phyloP scores from a whole-genome alignment of 2,888 invertebrate species.

The Ametastegia equiseti region DNA sequence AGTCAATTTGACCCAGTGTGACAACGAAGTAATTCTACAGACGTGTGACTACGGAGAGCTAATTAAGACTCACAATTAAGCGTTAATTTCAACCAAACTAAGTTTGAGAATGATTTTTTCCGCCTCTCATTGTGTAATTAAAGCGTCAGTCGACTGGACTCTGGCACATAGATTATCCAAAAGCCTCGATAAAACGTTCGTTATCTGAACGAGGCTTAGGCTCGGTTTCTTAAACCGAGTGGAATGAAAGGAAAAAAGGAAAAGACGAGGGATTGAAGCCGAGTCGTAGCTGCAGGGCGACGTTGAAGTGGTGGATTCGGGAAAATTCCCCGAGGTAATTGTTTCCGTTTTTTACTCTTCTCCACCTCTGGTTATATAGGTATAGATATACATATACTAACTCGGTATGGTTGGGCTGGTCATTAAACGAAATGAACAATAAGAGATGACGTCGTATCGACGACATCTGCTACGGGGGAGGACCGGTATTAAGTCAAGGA shows the following conservation, averaged over 20 bases:
- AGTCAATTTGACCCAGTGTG: too few relatives aligned
- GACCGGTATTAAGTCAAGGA: constrained; percentile 42
- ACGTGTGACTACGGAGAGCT: too few relatives aligned
- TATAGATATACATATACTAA: too few relatives aligned
- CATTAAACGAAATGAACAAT: constrained; percentile 41
- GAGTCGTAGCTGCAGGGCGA: constrained; percentile 23
- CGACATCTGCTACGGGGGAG: neutral
- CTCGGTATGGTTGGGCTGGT: neutral
- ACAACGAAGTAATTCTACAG: too few relatives aligned
- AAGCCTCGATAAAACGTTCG: neutral
- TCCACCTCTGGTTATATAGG: too few relatives aligned
- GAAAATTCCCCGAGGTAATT: constrained; percentile 13
- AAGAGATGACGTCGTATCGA: constrained; percentile 18
- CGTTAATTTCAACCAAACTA: too few relatives aligned
- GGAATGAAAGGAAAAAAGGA: constrained; percentile 26
- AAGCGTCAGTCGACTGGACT: neutral
- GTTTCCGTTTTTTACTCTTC: neutral
- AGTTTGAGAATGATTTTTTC: too few relatives aligned
- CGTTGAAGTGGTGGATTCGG: constrained; percentile 7
- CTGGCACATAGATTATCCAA: neutral
- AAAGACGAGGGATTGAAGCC: neutral
- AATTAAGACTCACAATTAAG: too few relatives aligned
- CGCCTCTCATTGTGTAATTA: neutral
- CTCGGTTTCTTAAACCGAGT: constrained; percentile 33
- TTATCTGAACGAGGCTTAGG: constrained; percentile 10